Percentiles rank a stretch among this genome's conserved stretches.
Conservation (phyloP, 2,113 vertebrate genomes). For the Pteropus alecto region DNA sequence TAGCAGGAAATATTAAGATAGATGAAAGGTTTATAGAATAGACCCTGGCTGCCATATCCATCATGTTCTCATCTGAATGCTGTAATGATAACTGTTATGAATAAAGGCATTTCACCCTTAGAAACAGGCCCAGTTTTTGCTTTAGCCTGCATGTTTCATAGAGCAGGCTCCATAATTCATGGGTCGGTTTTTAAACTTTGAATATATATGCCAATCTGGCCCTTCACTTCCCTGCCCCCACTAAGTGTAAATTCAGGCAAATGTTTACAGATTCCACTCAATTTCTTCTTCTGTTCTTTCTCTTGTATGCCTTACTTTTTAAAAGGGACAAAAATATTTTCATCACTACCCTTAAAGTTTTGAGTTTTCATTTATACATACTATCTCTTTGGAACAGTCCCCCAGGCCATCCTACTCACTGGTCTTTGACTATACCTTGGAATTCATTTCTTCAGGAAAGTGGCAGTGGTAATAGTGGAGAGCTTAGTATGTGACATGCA, state of each 20-base stretch:
- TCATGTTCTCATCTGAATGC: neutral
- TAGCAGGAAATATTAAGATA: neutral
- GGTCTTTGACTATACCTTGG: neutral
- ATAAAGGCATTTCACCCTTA: neutral
- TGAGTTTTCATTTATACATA: neutral
- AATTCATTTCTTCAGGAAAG: neutral
- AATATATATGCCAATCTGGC: neutral
- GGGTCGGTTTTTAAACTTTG: neutral
- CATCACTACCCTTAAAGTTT: neutral
- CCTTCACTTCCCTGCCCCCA: neutral
- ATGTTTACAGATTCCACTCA: neutral
- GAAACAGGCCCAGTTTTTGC: neutral
- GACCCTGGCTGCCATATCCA: neutral
- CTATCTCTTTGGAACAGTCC: neutral
- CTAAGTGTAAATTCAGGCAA: neutral
- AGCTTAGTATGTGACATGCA: neutral
- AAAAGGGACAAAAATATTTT: neutral
- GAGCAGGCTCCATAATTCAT: neutral
- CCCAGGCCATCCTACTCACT: neutral
- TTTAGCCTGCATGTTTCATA: neutral
- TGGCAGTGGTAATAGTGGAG: neutral
- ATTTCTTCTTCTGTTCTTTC: neutral
- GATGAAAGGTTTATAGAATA: neutral
- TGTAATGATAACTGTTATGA: neutral
- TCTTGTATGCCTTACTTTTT: neutral